Percentiles rank a stretch among this genome's conserved stretches.
Evolutionary conservation across 2,888 invertebrate genomes (phyloP).

Genomic region (Eilema griseolum): DNA sequence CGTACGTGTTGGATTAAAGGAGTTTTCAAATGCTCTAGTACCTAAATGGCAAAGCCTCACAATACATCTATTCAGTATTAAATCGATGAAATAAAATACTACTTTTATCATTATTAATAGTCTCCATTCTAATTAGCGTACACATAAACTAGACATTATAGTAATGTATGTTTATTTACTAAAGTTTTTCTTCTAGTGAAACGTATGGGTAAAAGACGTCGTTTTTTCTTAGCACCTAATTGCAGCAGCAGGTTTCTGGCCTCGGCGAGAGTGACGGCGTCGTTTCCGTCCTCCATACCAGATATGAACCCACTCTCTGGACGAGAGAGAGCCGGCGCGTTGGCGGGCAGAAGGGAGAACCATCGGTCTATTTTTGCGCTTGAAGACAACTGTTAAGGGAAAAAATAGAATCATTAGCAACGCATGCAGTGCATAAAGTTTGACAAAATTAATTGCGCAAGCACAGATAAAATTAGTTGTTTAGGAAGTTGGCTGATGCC

Average conservation of each 20-base stretch:
- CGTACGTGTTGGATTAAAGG: slow-evolving; percentile 35
- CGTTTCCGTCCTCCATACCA: slow-evolving; percentile 86
- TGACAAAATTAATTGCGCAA: slow-evolving; percentile 28
- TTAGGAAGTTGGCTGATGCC: too few species aligned
- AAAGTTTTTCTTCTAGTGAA: slow-evolving; percentile 91
- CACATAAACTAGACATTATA: slow-evolving; percentile 57
- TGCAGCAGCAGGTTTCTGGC: slow-evolving; percentile 90
- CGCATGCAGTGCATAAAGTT: background rate
- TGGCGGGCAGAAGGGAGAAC: slow-evolving; percentile 90
- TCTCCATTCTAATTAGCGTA: slow-evolving; percentile 55
- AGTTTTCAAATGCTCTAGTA: slow-evolving; percentile 27
- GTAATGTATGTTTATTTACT: slow-evolving; percentile 80
- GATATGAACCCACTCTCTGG: slow-evolving; percentile 93
- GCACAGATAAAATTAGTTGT: too few species aligned
- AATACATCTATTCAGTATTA: background rate
- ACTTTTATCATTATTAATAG: slow-evolving; percentile 2
- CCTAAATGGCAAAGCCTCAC: background rate
- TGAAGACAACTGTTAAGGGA: slow-evolving; percentile 88
- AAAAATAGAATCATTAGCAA: slow-evolving; percentile 24
- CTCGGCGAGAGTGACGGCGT: slow-evolving; percentile 89
- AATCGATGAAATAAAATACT: slow-evolving; percentile 3
- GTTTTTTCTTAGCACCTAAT: slow-evolving; percentile 90
- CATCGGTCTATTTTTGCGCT: slow-evolving; percentile 93
- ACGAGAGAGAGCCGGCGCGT: slow-evolving; percentile 88
- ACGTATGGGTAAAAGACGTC: slow-evolving; percentile 89